These are phyloP conservation scores for Botrylloides violaceus DNA, from an alignment of 23 tunicate species.

Conservation along the genomic window DNA sequence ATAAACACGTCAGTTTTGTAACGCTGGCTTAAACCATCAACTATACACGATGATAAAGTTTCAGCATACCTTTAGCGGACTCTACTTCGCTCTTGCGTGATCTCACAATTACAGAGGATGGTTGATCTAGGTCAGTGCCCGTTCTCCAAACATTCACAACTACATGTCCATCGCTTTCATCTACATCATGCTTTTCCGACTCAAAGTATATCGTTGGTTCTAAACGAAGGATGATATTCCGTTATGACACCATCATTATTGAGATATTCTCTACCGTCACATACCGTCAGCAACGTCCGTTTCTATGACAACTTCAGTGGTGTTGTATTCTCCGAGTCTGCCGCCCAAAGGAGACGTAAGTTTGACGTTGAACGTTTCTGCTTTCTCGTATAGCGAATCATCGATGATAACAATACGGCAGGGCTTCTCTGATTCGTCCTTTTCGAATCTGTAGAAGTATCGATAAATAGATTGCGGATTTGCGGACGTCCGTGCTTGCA, in stretches of 20 bases:
- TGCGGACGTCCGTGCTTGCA: too few relatives aligned
- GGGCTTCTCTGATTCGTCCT: constrained; percentile 60
- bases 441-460: constrained; percentile 47
- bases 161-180: constrained; percentile 92
- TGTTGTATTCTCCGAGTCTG: constrained; percentile 66
- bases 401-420: constrained; percentile 89
- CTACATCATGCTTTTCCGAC: constrained; percentile 52
- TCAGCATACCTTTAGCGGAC: constrained; percentile 78
- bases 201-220: constrained; percentile 92
- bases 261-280: too few relatives aligned
- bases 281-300: constrained; percentile 75
- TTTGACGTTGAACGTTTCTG: constrained; percentile 65
- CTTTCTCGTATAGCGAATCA: constrained; percentile 87
- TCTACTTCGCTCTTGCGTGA: constrained; percentile 79
- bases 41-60: too few relatives aligned
- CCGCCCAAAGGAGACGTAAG: constrained; percentile 91
- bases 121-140: constrained; percentile 81
- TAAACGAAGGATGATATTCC: constrained; percentile 4
- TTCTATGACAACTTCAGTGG: constrained; percentile 40
- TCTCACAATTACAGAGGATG: constrained; percentile 85
- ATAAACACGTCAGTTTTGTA: too few relatives aligned
- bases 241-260: too few relatives aligned
- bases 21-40: too few relatives aligned
- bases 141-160: constrained; percentile 86
- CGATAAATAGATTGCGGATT: too few relatives aligned